Percentiles rank a stretch among this genome's conserved stretches.
These are phyloP conservation scores for Python bivittatus DNA, from an alignment of 2,113 vertebrate genomes.

Conservation along the genomic window DNA sequence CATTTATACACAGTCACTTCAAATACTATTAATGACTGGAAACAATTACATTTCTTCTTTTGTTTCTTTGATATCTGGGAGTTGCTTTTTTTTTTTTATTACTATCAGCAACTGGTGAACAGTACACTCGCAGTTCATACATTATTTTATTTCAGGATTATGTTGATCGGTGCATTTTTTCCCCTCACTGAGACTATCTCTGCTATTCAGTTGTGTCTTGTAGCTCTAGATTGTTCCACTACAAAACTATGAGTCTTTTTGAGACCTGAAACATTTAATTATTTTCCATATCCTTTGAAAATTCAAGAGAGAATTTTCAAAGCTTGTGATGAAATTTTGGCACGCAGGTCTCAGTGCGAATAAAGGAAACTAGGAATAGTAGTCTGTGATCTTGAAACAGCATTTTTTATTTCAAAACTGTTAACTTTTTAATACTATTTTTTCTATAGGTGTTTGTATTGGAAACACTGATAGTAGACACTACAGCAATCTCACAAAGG, in stretches of 20 bases:
- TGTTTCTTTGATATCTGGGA: constrained; percentile 50
- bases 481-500: constrained; percentile 78
- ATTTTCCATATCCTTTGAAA: not conserved
- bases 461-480: constrained; percentile 92
- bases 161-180: constrained; percentile 42
- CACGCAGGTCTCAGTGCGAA: not conserved
- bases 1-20: constrained; percentile 48
- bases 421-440: constrained; percentile 33
- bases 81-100: constrained; percentile 48
- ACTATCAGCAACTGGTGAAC: constrained; percentile 73
- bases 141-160: constrained; percentile 51
- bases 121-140: constrained; percentile 62
- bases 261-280: not conserved
- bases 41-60: constrained; percentile 70
- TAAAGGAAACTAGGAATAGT: not conserved
- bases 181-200: constrained; percentile 47
- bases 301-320: not conserved
- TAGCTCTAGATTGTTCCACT: not conserved
- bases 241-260: constrained; percentile 34
- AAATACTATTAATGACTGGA: constrained; percentile 71
- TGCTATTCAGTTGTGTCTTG: not conserved
- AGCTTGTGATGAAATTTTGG: not conserved
- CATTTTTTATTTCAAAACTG: not conserved
- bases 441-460: constrained; percentile 80
- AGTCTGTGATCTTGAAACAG: not conserved